Evolutionary conservation across 2,888 invertebrate species (phyloP).

Genomic region (Ferdinandea cuprea): DNA sequence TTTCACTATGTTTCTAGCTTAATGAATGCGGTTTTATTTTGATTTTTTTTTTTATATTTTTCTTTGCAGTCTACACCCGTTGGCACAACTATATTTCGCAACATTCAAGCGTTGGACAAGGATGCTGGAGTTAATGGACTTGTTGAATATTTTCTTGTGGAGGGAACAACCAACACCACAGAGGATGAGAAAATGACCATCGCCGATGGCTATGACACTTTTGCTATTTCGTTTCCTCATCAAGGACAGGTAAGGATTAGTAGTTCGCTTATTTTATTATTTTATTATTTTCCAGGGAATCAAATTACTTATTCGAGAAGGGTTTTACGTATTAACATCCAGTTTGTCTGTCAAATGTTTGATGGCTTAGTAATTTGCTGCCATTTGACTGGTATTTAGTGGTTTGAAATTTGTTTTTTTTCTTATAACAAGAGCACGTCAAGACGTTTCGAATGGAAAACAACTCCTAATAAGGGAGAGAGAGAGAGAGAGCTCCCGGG

Average conservation of each 20-base stretch:
- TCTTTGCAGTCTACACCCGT: conserved; percentile 90
- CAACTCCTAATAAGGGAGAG: too few species aligned
- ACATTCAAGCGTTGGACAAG: conserved; percentile 90
- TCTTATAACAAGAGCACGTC: background rate
- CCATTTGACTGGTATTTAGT: background rate
- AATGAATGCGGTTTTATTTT: conserved; percentile 57
- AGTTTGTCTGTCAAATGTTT: conserved; percentile 33
- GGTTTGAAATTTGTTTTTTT: background rate
- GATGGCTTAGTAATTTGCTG: conserved; percentile 6
- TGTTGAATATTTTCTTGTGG: conserved; percentile 92
- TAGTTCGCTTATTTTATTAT: background rate
- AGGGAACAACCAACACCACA: conserved; percentile 84
- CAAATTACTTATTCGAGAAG: conserved; percentile 22
- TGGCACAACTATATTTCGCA: conserved; percentile 93
- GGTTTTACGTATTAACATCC: background rate
- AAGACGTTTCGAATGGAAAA: background rate
- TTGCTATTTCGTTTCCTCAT: conserved; percentile 93
- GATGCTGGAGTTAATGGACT: conserved; percentile 95
- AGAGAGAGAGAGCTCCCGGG: too few species aligned
- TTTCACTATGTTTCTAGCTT: conserved; percentile 60
- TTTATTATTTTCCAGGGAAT: conserved; percentile 10
- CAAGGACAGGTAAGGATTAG: conserved; percentile 87
- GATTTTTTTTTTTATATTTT: conserved; percentile 73
- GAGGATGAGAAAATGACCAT: conserved; percentile 86
- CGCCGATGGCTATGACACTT: conserved; percentile 92